Evolutionary conservation across 1,140 invertebrate genomes (phyloP).

Genomic region (Phocides pigmalion): DNA sequence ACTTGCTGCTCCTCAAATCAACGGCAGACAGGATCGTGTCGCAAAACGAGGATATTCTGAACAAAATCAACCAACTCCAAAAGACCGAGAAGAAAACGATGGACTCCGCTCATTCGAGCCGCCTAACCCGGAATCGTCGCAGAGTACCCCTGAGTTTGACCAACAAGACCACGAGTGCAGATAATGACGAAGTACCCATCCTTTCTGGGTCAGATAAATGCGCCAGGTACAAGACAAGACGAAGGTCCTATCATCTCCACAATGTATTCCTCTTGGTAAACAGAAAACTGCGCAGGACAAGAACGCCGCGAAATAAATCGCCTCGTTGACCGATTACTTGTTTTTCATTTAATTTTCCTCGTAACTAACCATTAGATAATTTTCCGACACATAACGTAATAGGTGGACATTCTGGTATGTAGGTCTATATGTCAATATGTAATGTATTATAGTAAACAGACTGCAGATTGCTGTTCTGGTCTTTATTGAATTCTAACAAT

Average conservation of each 20-base stretch:
- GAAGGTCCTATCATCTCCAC: slow-evolving; percentile 51
- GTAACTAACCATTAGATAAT: background rate
- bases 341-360: slow-evolving; percentile 5
- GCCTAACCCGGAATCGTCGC: slow-evolving; percentile 31
- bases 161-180: slow-evolving; percentile 9
- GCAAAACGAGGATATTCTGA: slow-evolving; percentile 62
- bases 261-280: slow-evolving; percentile 58
- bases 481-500: no score
- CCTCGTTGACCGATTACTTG: slow-evolving; percentile 1
- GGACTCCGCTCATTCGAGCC: slow-evolving; percentile 13
- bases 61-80: slow-evolving; percentile 46
- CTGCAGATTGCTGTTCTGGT: no score
- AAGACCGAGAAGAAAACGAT: slow-evolving; percentile 39
- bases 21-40: slow-evolving; percentile 52
- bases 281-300: slow-evolving; percentile 43
- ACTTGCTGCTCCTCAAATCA: slow-evolving; percentile 55
- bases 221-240: slow-evolving; percentile 47
- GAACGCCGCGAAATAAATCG: slow-evolving; percentile 30
- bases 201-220: slow-evolving; percentile 42
- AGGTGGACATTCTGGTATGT: no score
- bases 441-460: no score
- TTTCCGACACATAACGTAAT: background rate
- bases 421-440: no score
- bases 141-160: slow-evolving; percentile 46
- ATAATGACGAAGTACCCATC: slow-evolving; percentile 34